Base-by-base conservation (phyloP, 1,140 invertebrate species). In the Diuraphis noxia region DNA sequence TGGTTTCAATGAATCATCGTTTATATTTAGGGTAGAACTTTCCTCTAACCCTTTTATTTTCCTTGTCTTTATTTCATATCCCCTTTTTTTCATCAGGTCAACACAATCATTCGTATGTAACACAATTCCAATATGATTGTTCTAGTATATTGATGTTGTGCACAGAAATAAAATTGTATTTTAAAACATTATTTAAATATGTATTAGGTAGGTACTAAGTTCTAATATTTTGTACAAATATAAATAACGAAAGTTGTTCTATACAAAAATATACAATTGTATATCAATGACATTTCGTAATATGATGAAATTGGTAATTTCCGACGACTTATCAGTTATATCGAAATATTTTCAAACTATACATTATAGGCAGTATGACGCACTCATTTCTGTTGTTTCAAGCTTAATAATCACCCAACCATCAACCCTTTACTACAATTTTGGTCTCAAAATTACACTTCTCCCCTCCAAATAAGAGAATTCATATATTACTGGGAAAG, bases 391-490 rank as follows among this genome's bases (percentile, higher is more conserved):
- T 43, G 77, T 40, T 52, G 10, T 91, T 30, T 91, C 38, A 91
- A 81, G 43, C 41, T 81, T 30, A 30, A 79, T 88, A 81, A 91
- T 82, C 41, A 91, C 25, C 17, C 34, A 81, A 19, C 41, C 43
- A 40, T 91, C 63, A 91, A 91, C 89, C 89, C 89, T 91, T 91
- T 91, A 88, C 89, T 90, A 25, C 40, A 56, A 81, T 82, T 91
- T 91, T n/a, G 43, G 56, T 49, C 81, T 91, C 77, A 52, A 46
- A 91, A 91, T 82, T 91, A 91, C 89, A 40, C 77, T 13, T 30
- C 63, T 49, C 43, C 72, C 89, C 89, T 79, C 43, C 25, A 81
- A 88, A 63, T 30, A 63, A 63, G 25, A 23, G 86, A 52, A 30
- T 63, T 30, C 25, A n/a, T 88, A 38, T 88, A 88, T 88, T 88